phyloP scores from a whole-genome alignment of 2,113 vertebrate species.

The Lophura nycthemera region DNA sequence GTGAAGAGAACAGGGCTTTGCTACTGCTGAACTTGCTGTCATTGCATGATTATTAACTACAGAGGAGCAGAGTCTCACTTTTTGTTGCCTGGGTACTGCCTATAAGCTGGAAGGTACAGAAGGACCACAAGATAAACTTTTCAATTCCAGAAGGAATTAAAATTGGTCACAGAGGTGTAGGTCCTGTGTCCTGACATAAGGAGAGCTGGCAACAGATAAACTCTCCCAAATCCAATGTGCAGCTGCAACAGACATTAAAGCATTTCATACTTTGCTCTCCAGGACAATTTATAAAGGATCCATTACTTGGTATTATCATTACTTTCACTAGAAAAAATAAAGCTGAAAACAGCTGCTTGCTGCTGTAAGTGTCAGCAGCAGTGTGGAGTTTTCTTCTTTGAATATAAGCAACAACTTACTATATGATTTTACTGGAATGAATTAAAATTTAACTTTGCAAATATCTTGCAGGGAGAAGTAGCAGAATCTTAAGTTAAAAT shows the following conservation, averaged over 20 bases:
- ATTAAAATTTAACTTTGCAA: background rate
- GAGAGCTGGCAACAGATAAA: background rate
- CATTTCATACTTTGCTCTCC: background rate
- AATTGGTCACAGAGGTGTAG: background rate
- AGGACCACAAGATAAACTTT: background rate
- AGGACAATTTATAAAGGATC: background rate
- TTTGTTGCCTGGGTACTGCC: background rate
- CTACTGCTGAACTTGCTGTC: background rate
- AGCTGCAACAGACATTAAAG: background rate
- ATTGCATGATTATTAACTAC: rapidly evolving
- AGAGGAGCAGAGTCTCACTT: background rate
- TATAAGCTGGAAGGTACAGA: background rate
- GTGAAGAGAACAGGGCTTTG: background rate
- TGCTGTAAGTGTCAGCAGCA: background rate
- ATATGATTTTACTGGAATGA: background rate
- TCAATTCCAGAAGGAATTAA: background rate
- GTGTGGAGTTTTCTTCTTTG: background rate
- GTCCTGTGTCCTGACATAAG: background rate
- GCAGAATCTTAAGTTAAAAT: background rate
- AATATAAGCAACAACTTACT: background rate
- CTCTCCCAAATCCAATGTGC: background rate
- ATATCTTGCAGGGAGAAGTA: background rate
- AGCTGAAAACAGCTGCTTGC: background rate
- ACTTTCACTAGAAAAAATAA: background rate
- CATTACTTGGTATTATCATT: background rate